phyloP scores from a whole-genome alignment of 2,113 vertebrate species.

The Embiotoca jacksoni region DNA sequence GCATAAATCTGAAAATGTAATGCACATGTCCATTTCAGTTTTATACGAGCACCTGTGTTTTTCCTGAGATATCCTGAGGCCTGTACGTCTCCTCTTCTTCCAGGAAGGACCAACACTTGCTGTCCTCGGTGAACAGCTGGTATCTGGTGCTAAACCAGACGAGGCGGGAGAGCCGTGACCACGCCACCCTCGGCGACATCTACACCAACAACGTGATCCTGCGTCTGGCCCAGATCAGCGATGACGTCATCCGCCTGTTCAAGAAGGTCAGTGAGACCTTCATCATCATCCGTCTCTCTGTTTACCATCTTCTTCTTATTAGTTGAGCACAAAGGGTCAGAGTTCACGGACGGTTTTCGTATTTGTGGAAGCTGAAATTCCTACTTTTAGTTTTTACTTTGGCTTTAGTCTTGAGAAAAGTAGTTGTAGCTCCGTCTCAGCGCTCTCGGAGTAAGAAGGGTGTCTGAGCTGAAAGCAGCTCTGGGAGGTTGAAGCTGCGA shows the following conservation, averaged over 20 bases:
- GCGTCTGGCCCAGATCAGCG: constrained; percentile 95
- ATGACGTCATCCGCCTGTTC: constrained; percentile 97
- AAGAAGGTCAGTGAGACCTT: constrained; percentile 90
- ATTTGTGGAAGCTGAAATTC: neutral
- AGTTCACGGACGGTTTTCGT: neutral
- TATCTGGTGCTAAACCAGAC: constrained; percentile 97
- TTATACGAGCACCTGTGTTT: neutral
- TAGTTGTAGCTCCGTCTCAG: neutral
- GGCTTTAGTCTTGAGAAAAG: neutral
- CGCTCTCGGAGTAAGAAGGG: neutral
- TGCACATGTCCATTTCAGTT: neutral
- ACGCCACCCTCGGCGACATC: constrained; percentile 96
- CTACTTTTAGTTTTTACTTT: no score
- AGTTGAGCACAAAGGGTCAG: neutral
- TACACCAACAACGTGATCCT: constrained; percentile 98
- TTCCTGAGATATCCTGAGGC: neutral
- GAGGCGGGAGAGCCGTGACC: constrained; percentile 94
- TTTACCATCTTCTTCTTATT: neutral
- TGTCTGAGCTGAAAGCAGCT: constrained; percentile 1
- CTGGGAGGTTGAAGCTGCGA: constrained; percentile 19
- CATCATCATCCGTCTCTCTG: neutral
- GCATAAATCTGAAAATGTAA: neutral
- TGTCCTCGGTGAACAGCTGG: constrained; percentile 98
- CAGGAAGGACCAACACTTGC: constrained; percentile 97
- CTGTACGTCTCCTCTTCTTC: neutral